Percentiles rank a stretch among this genome's conserved stretches.
These are phyloP conservation scores for Willowsia nigromaculata DNA, from an alignment of 2,888 invertebrate species.

Conservation along the genomic window DNA sequence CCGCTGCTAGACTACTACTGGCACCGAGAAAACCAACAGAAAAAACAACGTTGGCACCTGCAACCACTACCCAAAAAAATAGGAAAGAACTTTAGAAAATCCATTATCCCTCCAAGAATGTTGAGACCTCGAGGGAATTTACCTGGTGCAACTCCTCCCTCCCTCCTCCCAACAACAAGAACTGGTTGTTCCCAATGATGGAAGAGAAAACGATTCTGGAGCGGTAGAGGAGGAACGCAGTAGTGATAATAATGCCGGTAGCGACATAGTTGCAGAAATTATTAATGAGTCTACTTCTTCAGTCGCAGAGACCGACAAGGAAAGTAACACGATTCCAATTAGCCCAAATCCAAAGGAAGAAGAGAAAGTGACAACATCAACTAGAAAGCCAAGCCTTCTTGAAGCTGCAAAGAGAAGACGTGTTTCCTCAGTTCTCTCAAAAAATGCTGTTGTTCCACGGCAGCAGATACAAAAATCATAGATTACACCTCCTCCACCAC, in stretches of 20 bases:
- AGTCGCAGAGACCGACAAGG: constrained; percentile 18
- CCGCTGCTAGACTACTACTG: constrained; percentile 36
- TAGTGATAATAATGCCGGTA: neutral
- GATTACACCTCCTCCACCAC: constrained; percentile 30
- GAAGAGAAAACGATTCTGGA: constrained; percentile 26
- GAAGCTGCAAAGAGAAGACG: constrained; percentile 55
- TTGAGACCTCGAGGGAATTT: constrained; percentile 56
- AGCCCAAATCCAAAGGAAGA: constrained; percentile 26
- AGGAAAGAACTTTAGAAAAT: constrained; percentile 28
- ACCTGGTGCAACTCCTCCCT: neutral
- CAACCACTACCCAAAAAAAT: neutral
- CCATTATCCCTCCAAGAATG: constrained; percentile 51
- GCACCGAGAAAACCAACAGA: constrained; percentile 56
- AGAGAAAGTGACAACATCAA: neutral
- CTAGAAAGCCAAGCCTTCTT: constrained; percentile 41
- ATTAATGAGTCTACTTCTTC: constrained; percentile 25
- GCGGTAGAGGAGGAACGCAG: neutral
- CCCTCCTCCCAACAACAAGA: neutral
- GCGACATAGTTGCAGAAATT: neutral
- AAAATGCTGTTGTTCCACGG: neutral
- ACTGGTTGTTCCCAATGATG: neutral
- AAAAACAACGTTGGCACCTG: constrained; percentile 39
- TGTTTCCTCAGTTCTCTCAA: neutral
- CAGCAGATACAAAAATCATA: constrained; percentile 2
- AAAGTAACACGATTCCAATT: constrained; percentile 34